phyloP scores from a whole-genome alignment of 2,113 vertebrate genomes.

The Sapayoa aenigma region DNA sequence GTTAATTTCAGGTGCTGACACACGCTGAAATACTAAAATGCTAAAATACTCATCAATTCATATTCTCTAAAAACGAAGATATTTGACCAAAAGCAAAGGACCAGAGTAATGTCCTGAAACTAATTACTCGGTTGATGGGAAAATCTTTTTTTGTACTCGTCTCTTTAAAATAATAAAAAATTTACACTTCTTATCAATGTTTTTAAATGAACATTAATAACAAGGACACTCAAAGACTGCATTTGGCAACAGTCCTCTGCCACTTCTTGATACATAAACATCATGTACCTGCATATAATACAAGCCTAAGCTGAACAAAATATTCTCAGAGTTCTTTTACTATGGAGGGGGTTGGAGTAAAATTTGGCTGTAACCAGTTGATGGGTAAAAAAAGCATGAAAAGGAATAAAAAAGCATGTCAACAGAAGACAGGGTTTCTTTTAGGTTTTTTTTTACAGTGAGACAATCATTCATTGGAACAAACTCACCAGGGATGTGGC shows the following conservation, averaged over 20 bases:
- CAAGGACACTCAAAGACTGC: neutral
- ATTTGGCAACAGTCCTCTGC: neutral
- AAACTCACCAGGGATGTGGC: neutral
- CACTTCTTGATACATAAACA: neutral
- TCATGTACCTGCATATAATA: neutral
- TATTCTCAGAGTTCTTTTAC: neutral
- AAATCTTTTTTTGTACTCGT: neutral
- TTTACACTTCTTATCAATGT: neutral
- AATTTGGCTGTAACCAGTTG: neutral
- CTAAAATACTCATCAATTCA: neutral
- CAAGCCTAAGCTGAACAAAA: neutral
- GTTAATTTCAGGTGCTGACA: neutral
- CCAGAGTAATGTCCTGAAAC: neutral
- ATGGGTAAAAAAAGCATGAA: neutral
- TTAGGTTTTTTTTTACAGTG: neutral
- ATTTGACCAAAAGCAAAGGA: neutral
- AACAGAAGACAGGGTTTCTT: fast-evolving
- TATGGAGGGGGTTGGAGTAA: neutral
- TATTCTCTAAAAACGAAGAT: neutral
- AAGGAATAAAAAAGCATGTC: neutral
- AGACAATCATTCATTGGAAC: neutral
- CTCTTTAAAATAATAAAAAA: neutral
- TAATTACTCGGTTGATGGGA: neutral
- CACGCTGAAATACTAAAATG: neutral
- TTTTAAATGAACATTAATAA: neutral